Percentiles rank a stretch among this genome's conserved stretches.
Evolutionary conservation across 2,113 vertebrate species (phyloP).

Genomic region (Cephalopholis sonnerati): DNA sequence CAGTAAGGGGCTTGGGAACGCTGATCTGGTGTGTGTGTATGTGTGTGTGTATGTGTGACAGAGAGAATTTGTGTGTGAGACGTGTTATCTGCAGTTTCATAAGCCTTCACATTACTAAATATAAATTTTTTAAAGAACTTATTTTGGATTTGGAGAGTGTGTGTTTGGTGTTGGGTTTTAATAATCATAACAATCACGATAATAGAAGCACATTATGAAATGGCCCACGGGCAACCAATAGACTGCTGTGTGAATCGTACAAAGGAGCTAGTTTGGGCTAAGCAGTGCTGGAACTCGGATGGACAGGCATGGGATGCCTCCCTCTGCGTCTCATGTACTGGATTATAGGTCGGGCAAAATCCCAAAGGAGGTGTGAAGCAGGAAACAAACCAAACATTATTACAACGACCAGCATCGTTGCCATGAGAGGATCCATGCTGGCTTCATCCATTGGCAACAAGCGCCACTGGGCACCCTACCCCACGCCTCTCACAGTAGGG

Average conservation of each 20-base stretch:
- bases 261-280: conserved; percentile 72
- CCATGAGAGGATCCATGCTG: conserved; percentile 83
- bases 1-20: conserved; percentile 81
- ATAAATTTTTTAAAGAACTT: background rate
- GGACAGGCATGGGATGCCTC: conserved; percentile 84
- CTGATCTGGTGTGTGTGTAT: conserved; percentile 60
- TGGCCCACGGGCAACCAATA: conserved; percentile 57
- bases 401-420: conserved; percentile 76
- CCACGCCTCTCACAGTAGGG: conserved; percentile 87
- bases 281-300: conserved; percentile 75
- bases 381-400: conserved; percentile 86
- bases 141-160: conserved; percentile 21
- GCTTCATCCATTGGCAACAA: conserved; percentile 81
- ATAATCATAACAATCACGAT: conserved; percentile 53
- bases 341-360: conserved; percentile 80
- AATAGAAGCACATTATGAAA: conserved; percentile 64
- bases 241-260: conserved; percentile 69
- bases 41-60: conserved; percentile 57
- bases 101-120: background rate
- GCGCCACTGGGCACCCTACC: conserved; percentile 84
- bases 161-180: conserved; percentile 1
- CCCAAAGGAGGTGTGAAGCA: conserved; percentile 79
- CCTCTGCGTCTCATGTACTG: conserved; percentile 83
- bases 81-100: conserved; percentile 42
- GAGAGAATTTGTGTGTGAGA: conserved; percentile 39